Base-by-base conservation (phyloP, 2,113 vertebrate species). In the Enhydra lutris region DNA sequence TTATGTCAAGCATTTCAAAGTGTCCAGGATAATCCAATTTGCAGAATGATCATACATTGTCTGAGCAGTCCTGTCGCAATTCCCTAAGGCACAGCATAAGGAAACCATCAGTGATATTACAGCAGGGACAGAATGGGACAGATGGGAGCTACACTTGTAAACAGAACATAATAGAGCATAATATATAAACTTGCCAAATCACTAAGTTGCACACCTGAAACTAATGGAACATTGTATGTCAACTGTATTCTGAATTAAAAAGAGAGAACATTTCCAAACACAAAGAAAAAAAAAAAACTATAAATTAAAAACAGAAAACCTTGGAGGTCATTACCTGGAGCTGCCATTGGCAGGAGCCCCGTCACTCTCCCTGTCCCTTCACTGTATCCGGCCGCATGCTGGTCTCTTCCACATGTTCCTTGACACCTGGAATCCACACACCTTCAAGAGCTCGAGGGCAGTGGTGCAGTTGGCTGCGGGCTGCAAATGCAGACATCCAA, bases 401-500 rank as follows among this genome's bases (percentile, higher is more conserved):
- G 9, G 7, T 76, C 79, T 83, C 50, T 55, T 63, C 34, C 39
- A 2, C 21, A 12, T 15, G 63, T 4, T 69, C 50, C 50, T 31
- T 39, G 73, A 52, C 12, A 26, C 17, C 36, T 55, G 80, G 15
- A 67, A 76, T 29, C 15, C 6, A 76, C 31, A 59, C 36, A 18
- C 31, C 12, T 39, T 36, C 61, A 39, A 23, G 5, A 78, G 47
- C 2, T 3, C 31, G 23, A 47, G 50, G 36, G 45, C 18, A 17
- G 3, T 15, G 18, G 47, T 14, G 55, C 36, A 6, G 17, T 50
- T 50, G 47, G 88, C 50, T 2, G 18, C 18, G 10, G 57, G 24
- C 3, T 1, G 0, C n/a, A 3, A 42, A 14, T 47, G 13, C 24
- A 74, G n/a, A 45, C 6, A 0, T 61, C 36, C 74, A 29, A 36